Evolutionary conservation across 2,888 invertebrate species (phyloP).

Genomic region (Ernsta delagoae): DNA sequence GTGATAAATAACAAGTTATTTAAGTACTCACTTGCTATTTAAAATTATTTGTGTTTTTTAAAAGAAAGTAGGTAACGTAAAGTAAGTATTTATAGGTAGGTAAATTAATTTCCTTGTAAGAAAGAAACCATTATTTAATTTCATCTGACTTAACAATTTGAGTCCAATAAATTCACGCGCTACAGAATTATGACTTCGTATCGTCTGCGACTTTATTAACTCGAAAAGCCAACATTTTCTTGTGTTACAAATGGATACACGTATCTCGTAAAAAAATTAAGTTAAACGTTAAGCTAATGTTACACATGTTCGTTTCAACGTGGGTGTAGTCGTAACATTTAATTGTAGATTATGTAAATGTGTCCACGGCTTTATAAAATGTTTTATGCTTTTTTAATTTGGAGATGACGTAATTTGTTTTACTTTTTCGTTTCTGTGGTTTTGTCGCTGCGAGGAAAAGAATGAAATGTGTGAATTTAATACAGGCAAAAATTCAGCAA

Average conservation of each 20-base stretch:
- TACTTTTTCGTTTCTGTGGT: constrained; percentile 11
- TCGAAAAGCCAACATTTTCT: constrained; percentile 10
- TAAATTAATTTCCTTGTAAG: no score
- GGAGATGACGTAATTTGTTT: constrained; percentile 16
- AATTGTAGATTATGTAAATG: constrained; percentile 33
- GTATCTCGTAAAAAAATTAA: constrained; percentile 23
- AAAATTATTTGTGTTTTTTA: no score
- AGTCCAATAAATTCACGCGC: no score
- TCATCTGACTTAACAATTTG: no score
- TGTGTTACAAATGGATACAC: constrained; percentile 17
- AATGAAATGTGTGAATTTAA: constrained; percentile 8
- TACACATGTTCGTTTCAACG: constrained; percentile 12
- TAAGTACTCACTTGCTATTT: no score
- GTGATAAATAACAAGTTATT: no score
- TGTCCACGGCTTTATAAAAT: constrained; percentile 19
- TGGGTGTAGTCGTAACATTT: constrained; percentile 25
- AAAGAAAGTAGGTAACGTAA: no score
- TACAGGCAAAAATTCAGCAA: not conserved
- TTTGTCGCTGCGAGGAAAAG: constrained; percentile 1
- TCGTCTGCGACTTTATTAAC: not conserved
- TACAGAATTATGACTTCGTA: no score
- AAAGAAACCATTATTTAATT: no score
- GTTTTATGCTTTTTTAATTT: constrained; percentile 27
- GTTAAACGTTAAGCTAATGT: constrained; percentile 21
- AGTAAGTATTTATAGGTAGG: no score